Conservation (phyloP, 2,888 invertebrate genomes). For the Amiota communis region DNA sequence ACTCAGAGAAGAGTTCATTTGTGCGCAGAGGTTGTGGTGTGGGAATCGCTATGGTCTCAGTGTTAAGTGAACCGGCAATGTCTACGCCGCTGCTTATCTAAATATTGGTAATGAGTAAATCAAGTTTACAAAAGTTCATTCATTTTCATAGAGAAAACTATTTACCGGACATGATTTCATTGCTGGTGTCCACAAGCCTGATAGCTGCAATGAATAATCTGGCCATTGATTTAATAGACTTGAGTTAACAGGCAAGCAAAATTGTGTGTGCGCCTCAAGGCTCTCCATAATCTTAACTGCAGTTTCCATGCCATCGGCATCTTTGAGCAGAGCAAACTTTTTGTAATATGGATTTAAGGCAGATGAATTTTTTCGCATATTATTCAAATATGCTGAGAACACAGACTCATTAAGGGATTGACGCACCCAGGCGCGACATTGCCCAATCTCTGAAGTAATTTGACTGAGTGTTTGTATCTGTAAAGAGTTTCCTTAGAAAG, state of each 20-base stretch:
- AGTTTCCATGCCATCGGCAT: slow-evolving; percentile 85
- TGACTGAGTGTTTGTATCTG: slow-evolving; percentile 83
- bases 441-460: slow-evolving; percentile 91
- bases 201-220: slow-evolving; percentile 84
- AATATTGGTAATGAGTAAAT: slow-evolving; percentile 28
- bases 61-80: slow-evolving; percentile 79
- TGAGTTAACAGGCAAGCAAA: slow-evolving; percentile 86
- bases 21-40: slow-evolving; percentile 69
- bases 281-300: slow-evolving; percentile 84
- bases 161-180: slow-evolving; percentile 81
- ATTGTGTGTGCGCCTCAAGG: slow-evolving; percentile 82
- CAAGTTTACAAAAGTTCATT: background rate
- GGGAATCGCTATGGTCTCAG: slow-evolving; percentile 73
- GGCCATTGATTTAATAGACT: slow-evolving; percentile 93
- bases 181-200: slow-evolving; percentile 89
- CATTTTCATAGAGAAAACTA: background rate
- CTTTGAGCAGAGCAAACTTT: slow-evolving; percentile 86
- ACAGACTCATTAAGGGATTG: slow-evolving; percentile 90
- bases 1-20: slow-evolving; percentile 71
- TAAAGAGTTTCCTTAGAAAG: background rate
- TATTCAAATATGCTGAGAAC: slow-evolving; percentile 88
- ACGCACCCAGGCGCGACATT: slow-evolving; percentile 93
- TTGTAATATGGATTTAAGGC: slow-evolving; percentile 89
- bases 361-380: slow-evolving; percentile 84
- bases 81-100: slow-evolving; percentile 83